A percentile compares a stretch with the other conserved stretches of the same genome.
These are phyloP conservation scores for Myripristis murdjan DNA, from an alignment of 2,797 vertebrate species.

Conservation along the genomic window DNA sequence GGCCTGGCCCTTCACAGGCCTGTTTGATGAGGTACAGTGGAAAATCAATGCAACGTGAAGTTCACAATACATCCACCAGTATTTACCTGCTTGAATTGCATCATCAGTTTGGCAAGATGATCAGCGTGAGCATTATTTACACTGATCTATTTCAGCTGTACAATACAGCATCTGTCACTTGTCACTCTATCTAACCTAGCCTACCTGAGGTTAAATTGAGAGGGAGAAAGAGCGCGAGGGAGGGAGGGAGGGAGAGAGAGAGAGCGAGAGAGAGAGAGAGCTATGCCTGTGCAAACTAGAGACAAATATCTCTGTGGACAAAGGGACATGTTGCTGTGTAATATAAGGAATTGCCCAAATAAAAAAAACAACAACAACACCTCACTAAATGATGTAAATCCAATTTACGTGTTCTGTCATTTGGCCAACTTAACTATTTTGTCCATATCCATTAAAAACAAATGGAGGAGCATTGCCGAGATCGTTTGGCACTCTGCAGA, in stretches of 20 bases:
- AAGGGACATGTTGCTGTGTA: not conserved
- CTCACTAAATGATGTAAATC: not conserved
- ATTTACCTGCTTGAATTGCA: constrained; percentile 62
- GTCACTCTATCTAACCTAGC: constrained; percentile 33
- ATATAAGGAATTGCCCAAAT: not conserved
- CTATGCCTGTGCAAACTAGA: not conserved
- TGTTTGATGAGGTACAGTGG: constrained; percentile 81
- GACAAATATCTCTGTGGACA: not conserved
- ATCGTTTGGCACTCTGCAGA: constrained; percentile 52
- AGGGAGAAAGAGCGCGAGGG: not conserved
- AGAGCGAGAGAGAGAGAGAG: constrained; percentile 3
- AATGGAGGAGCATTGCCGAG: constrained; percentile 28
- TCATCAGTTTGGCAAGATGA: constrained; percentile 48
- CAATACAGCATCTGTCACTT: constrained; percentile 55
- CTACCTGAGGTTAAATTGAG: constrained; percentile 27
- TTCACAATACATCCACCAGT: constrained; percentile 55
- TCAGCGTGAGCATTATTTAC: constrained; percentile 54
- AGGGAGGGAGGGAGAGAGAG: not conserved
- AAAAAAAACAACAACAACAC: not conserved
- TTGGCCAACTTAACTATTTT: constrained; percentile 18
- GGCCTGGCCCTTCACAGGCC: constrained; percentile 74
- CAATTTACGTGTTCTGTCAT: constrained; percentile 7
- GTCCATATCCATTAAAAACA: constrained; percentile 49
- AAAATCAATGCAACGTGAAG: constrained; percentile 62
- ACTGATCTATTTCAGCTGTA: constrained; percentile 55